Evolutionary conservation across 2,888 invertebrate genomes (phyloP).

Genomic region (Drosophila kanekoi): DNA sequence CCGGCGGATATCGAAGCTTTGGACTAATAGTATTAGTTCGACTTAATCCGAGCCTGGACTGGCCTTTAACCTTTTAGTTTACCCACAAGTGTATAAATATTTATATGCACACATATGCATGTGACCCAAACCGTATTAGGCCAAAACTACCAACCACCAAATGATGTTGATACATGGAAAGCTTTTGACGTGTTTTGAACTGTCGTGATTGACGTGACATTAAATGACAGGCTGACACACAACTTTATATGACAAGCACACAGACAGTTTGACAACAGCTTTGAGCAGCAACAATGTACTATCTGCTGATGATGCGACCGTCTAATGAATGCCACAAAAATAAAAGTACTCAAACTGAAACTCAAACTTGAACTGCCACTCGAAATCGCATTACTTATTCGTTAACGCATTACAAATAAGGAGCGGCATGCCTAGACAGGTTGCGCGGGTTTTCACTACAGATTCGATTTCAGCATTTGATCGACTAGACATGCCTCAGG

Average conservation of each 20-base stretch:
- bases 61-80: slow-evolving; percentile 11
- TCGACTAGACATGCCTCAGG: background rate
- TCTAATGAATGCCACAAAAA: slow-evolving; percentile 60
- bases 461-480: slow-evolving; percentile 3
- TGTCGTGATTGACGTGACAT: slow-evolving; percentile 73
- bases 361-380: slow-evolving; percentile 27
- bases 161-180: slow-evolving; percentile 53
- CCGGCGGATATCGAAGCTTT: too few relatives aligned
- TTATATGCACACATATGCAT: slow-evolving; percentile 14
- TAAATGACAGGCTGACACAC: slow-evolving; percentile 71
- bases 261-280: slow-evolving; percentile 45
- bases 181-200: slow-evolving; percentile 47
- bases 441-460: slow-evolving; percentile 12
- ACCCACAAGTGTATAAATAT: background rate
- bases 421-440: slow-evolving; percentile 32
- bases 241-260: slow-evolving; percentile 56
- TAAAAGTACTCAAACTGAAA: slow-evolving; percentile 31
- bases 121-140: slow-evolving; percentile 33
- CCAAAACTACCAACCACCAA: slow-evolving; percentile 46
- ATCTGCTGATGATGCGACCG: slow-evolving; percentile 39
- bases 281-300: slow-evolving; percentile 38
- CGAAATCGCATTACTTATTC: slow-evolving; percentile 35
- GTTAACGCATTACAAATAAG: slow-evolving; percentile 19
- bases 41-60: too few relatives aligned
- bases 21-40: too few relatives aligned